Conservation (phyloP, 2,888 invertebrate genomes). For the Mayetiola destructor region DNA sequence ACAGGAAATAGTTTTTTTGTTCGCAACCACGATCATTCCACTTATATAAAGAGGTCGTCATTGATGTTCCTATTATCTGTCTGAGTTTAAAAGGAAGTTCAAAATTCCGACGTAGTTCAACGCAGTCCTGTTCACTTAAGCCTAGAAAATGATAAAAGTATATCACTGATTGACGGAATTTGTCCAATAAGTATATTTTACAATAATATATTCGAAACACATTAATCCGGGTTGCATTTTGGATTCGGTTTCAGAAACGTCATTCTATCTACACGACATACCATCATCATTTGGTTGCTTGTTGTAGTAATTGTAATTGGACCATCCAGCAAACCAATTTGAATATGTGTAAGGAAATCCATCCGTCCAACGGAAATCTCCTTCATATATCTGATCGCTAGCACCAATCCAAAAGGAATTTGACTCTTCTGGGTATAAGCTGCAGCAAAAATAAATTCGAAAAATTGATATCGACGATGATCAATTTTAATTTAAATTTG, state of each 20-base stretch:
- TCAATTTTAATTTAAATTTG: not conserved
- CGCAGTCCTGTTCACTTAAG: constrained; percentile 65
- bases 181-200: not conserved
- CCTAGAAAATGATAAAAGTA: not conserved
- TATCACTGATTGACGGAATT: not conserved
- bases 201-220: not conserved
- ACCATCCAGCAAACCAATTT: constrained; percentile 75
- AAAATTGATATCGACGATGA: too few relatives aligned
- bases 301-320: constrained; percentile 48
- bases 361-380: constrained; percentile 68
- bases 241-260: not conserved
- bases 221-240: not conserved
- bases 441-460: too few relatives aligned
- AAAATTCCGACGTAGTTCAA: constrained; percentile 56
- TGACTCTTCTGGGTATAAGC: too few relatives aligned
- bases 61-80: not conserved
- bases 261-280: not conserved
- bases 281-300: constrained; percentile 72
- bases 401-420: constrained; percentile 67
- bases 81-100: constrained; percentile 35
- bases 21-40: constrained; percentile 71
- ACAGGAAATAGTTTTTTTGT: constrained; percentile 58
- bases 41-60: constrained; percentile 40
- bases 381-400: constrained; percentile 58
- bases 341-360: constrained; percentile 57